Evolutionary conservation across 92 coral and sea anemone species (phyloP).

Genomic region (Galaxea fascicularis): DNA sequence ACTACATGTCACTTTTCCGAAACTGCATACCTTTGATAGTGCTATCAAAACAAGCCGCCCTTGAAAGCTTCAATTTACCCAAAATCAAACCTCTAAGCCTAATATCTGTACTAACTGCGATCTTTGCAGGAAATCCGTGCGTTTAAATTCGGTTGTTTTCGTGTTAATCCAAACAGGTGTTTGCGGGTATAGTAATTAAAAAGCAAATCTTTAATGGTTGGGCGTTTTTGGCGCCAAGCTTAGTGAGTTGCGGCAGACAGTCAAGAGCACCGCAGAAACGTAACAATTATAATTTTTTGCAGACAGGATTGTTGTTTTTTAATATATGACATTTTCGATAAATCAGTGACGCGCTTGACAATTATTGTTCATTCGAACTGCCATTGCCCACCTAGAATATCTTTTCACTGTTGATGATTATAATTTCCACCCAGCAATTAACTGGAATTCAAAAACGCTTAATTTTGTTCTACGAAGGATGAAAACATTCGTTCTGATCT

Average conservation of each 20-base stretch:
- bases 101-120: neutral
- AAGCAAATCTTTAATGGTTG: conserved; percentile 27
- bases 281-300: neutral
- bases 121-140: conserved; percentile 18
- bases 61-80: neutral
- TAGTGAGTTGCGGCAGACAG: conserved; percentile 18
- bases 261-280: conserved; percentile 29
- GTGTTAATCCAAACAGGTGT: conserved; percentile 29
- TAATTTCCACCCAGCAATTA: neutral
- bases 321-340: conserved; percentile 22
- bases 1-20: neutral
- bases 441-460: neutral
- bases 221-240: conserved; percentile 44
- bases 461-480: neutral
- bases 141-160: neutral
- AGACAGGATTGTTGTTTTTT: neutral
- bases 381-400: neutral
- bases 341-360: neutral
- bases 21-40: neutral
- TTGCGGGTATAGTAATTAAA: conserved; percentile 8
- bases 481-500: neutral
- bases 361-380: neutral
- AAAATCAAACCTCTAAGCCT: neutral
- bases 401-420: neutral
- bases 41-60: neutral